These are phyloP conservation scores for Apamea sordens DNA, from an alignment of 2,888 invertebrate species.

Conservation along the genomic window DNA sequence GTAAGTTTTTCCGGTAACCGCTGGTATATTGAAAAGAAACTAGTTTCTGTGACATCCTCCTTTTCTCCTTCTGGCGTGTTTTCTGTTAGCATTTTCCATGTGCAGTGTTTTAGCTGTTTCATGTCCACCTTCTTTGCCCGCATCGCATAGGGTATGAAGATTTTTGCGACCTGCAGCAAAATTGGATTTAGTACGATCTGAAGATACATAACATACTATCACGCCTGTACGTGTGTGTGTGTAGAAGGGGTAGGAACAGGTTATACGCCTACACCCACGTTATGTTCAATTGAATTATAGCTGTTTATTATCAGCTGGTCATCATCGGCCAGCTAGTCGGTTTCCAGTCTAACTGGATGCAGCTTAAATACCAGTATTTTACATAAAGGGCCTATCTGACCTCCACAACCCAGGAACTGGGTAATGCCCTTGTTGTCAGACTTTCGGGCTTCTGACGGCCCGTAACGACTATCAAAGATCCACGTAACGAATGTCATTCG, in stretches of 20 bases:
- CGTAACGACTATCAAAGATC: too few relatives aligned
- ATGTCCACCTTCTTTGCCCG: slow-evolving; percentile 96
- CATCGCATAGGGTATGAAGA: slow-evolving; percentile 94
- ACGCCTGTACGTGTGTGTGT: too few relatives aligned
- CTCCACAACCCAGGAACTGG: too few relatives aligned
- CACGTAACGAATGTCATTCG: too few relatives aligned
- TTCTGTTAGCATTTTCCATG: slow-evolving; percentile 92
- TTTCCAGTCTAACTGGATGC: too few relatives aligned
- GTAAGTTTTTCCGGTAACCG: slow-evolving; percentile 90
- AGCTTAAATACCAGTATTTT: too few relatives aligned
- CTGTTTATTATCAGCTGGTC: not conserved
- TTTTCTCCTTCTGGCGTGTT: slow-evolving; percentile 76
- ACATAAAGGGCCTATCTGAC: too few relatives aligned
- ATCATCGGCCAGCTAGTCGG: too few relatives aligned
- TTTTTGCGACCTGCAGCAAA: slow-evolving; percentile 91
- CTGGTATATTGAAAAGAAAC: slow-evolving; percentile 90
- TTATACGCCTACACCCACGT: not conserved
- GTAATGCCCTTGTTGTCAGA: too few relatives aligned
- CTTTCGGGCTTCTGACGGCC: too few relatives aligned
- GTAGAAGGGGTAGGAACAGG: not conserved
- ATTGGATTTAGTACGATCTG: not conserved
- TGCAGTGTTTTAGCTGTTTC: slow-evolving; percentile 94
- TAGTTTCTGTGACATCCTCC: slow-evolving; percentile 84
- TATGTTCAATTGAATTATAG: not conserved
- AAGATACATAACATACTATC: not conserved